Percentiles rank a stretch among this genome's conserved stretches.
Conservation (phyloP, 2,113 vertebrate species). For the Mustelus asterias region DNA sequence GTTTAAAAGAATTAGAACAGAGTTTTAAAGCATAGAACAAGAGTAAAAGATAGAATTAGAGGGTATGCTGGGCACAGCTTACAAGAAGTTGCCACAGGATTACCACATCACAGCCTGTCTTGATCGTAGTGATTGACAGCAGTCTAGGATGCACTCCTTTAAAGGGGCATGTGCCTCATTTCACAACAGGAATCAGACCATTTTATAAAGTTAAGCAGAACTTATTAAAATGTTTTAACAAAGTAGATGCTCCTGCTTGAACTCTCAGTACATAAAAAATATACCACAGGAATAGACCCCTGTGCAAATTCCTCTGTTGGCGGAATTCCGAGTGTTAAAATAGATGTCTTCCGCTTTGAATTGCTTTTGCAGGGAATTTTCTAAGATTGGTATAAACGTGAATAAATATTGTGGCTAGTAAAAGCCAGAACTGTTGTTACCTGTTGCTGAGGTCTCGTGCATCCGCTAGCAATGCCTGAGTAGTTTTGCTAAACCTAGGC, state of each 20-base stretch:
- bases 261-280: background rate
- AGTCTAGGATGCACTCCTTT: no score
- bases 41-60: no score
- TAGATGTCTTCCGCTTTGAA: background rate
- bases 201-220: background rate
- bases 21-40: no score
- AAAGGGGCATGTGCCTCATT: no score
- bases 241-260: background rate
- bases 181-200: background rate
- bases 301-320: background rate
- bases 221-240: background rate
- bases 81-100: no score
- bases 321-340: background rate
- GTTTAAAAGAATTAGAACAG: no score
- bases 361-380: background rate
- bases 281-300: background rate
- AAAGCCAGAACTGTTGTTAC: background rate
- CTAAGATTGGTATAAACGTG: background rate
- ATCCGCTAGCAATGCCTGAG: background rate
- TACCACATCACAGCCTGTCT: no score
- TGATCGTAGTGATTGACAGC: no score
- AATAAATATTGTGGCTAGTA: background rate
- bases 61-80: no score
- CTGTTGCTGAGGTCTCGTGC: background rate
- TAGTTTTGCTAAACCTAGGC: background rate